These are phyloP conservation scores for Elmis aenea DNA, from an alignment of 2,888 invertebrate species.

Conservation along the genomic window DNA sequence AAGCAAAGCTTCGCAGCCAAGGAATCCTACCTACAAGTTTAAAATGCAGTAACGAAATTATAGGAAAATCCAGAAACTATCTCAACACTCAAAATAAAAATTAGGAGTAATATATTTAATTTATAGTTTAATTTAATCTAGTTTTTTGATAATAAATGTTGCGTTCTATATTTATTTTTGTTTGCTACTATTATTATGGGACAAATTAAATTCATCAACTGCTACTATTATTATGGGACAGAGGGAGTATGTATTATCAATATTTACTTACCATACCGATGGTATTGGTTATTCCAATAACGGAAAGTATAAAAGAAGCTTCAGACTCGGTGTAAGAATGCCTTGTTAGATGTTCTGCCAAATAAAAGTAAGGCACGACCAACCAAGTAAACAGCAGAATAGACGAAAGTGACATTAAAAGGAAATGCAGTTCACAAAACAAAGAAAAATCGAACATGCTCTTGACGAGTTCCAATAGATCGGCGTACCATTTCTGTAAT, in stretches of 20 bases:
- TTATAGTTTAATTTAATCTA: too few species aligned
- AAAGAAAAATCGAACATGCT: slow-evolving; percentile 76
- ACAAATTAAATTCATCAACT: too few species aligned
- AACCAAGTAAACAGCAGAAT: slow-evolving; percentile 88
- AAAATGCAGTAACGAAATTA: too few species aligned
- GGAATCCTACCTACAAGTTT: too few species aligned
- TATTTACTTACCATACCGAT: slow-evolving; percentile 71
- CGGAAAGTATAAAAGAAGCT: slow-evolving; percentile 74
- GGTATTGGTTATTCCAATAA: slow-evolving; percentile 85
- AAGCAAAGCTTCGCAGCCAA: too few species aligned
- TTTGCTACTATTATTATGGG: too few species aligned
- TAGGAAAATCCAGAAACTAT: too few species aligned
- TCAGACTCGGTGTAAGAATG: slow-evolving; percentile 62
- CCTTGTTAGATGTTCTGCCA: slow-evolving; percentile 76
- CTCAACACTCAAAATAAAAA: too few species aligned
- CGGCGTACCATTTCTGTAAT: slow-evolving; percentile 69
- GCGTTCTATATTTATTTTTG: too few species aligned
- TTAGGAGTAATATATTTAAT: too few species aligned
- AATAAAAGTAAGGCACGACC: slow-evolving; percentile 92
- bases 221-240: not conserved
- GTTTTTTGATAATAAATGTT: too few species aligned
- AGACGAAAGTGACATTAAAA: slow-evolving; percentile 78
- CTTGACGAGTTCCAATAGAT: slow-evolving; percentile 59
- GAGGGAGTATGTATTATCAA: slow-evolving; percentile 2
- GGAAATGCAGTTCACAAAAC: slow-evolving; percentile 71